Evolutionary conservation across 2,113 vertebrate genomes (phyloP).

Genomic region (Cettia cetti): DNA sequence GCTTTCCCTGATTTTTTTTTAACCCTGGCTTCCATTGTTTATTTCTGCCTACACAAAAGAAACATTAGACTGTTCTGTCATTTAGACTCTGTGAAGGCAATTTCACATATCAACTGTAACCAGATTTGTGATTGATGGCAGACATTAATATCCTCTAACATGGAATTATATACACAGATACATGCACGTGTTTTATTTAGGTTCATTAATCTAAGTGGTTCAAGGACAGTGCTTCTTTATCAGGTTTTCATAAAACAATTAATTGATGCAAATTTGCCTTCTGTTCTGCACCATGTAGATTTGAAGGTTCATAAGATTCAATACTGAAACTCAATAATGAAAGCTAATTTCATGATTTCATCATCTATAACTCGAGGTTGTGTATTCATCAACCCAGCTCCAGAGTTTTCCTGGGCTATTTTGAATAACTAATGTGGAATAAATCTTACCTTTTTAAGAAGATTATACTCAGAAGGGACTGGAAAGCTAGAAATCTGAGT

Average conservation of each 20-base stretch:
- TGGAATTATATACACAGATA: background rate
- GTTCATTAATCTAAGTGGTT: constrained; percentile 50
- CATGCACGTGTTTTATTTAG: constrained; percentile 13
- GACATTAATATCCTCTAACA: background rate
- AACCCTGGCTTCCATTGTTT: background rate
- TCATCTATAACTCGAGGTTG: background rate
- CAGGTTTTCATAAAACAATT: constrained; percentile 45
- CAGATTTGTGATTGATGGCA: background rate
- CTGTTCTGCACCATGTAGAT: constrained; percentile 22
- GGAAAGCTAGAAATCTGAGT: constrained; percentile 16
- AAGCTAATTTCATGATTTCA: background rate
- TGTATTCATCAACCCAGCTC: background rate
- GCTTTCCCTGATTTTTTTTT: background rate
- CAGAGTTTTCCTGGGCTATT: background rate
- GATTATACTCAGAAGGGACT: background rate
- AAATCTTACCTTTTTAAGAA: background rate
- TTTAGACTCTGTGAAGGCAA: background rate
- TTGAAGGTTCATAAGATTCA: constrained; percentile 15
- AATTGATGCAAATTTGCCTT: constrained; percentile 46
- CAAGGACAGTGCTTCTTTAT: constrained; percentile 47
- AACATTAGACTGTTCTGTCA: background rate
- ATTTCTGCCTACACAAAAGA: background rate
- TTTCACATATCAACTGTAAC: background rate
- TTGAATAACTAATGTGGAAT: constrained; percentile 23
- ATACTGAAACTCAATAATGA: background rate